These are phyloP conservation scores for Asarcornis scutulata DNA, from an alignment of 2,113 vertebrate species.

Conservation along the genomic window DNA sequence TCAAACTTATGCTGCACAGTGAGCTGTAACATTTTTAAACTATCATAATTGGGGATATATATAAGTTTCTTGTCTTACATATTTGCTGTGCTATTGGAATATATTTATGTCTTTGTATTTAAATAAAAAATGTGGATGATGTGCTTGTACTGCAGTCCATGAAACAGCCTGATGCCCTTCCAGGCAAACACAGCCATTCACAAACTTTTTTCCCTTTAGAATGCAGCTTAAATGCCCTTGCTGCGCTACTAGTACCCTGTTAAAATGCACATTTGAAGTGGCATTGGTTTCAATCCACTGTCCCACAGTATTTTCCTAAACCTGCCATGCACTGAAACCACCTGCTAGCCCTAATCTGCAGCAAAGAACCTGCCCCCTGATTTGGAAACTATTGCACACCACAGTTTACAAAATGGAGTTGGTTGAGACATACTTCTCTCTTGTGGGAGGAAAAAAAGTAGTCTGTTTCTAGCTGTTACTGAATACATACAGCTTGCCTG, in stretches of 20 bases:
- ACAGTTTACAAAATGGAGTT: background rate
- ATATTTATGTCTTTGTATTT: background rate
- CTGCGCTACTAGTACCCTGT: background rate
- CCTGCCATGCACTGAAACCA: background rate
- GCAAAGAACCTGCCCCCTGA: background rate
- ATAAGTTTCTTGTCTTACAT: background rate
- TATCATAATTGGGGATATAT: background rate
- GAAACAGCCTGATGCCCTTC: background rate
- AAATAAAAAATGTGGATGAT: background rate
- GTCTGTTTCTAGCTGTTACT: background rate
- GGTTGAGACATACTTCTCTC: background rate
- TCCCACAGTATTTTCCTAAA: background rate
- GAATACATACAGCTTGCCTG: slow-evolving; percentile 28
- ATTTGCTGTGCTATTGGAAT: background rate
- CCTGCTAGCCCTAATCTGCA: background rate
- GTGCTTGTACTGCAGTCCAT: background rate
- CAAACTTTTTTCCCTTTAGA: background rate
- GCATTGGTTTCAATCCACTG: background rate
- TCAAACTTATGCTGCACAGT: background rate
- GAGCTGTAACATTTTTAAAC: background rate
- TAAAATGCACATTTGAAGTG: background rate
- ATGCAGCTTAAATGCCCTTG: background rate
- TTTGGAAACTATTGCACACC: background rate
- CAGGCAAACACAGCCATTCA: background rate
- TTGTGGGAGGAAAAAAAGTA: background rate